Conservation (phyloP, 2,888 invertebrate genomes). For the Trachelus troglodyta region DNA sequence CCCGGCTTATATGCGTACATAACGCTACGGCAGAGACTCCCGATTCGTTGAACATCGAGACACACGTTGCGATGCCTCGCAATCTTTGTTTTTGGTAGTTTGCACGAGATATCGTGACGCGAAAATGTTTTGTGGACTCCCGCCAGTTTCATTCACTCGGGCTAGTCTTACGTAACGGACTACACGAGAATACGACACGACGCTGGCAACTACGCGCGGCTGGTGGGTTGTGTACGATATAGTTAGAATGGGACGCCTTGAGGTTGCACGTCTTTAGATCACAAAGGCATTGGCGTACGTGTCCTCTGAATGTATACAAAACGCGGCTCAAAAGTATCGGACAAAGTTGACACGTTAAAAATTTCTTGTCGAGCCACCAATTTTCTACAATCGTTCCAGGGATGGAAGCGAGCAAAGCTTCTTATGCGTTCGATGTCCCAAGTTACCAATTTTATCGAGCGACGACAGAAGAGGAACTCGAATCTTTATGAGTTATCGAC, state of each 20-base stretch:
- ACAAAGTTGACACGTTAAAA: background rate
- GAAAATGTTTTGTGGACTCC: conserved; percentile 42
- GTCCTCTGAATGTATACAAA: background rate
- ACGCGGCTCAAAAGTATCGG: background rate
- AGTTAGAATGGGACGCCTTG: background rate
- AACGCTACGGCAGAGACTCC: background rate
- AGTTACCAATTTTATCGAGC: background rate
- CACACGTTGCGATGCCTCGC: background rate
- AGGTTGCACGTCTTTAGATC: background rate
- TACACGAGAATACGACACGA: background rate
- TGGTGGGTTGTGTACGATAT: background rate
- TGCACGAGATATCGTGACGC: conserved; percentile 10
- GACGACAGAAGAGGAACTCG: background rate
- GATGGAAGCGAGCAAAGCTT: background rate
- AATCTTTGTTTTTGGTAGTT: background rate
- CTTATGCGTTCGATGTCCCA: background rate
- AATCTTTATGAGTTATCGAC: background rate
- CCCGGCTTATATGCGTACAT: background rate
- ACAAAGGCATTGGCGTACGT: background rate
- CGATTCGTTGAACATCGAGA: background rate
- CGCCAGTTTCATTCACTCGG: conserved; percentile 56
- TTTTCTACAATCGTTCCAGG: background rate
- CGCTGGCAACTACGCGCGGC: background rate
- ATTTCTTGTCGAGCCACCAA: background rate
- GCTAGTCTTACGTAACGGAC: background rate